These are phyloP conservation scores for Marronus borbonicus DNA, from an alignment of 2,888 invertebrate genomes.

Conservation along the genomic window DNA sequence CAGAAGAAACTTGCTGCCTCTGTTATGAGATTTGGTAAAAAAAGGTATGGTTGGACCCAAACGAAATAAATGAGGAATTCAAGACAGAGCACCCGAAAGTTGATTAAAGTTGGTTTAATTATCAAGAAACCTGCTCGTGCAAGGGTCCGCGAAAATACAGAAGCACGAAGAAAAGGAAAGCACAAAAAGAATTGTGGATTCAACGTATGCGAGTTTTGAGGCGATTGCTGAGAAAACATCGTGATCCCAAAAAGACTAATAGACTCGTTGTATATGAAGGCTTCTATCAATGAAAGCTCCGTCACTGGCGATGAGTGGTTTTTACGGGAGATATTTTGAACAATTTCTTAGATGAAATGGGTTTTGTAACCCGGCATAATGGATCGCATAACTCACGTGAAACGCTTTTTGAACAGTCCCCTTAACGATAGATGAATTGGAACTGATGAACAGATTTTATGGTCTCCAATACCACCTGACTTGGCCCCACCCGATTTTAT, in stretches of 20 bases:
- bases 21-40: conserved; percentile 99
- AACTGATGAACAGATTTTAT: too few relatives aligned
- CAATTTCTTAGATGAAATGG: too few relatives aligned
- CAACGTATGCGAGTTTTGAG: conserved; percentile 97
- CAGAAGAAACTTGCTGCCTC: conserved; percentile 99
- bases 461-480: too few relatives aligned
- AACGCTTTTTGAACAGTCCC: too few relatives aligned
- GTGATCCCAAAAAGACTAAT: conserved; percentile 99
- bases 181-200: conserved; percentile 85
- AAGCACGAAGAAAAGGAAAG: conserved; percentile 98
- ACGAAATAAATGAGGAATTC: conserved; percentile 96
- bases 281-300: conserved; percentile 64
- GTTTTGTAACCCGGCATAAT: too few relatives aligned
- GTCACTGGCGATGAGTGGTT: too few relatives aligned
- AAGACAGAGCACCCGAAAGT: conserved; percentile 99
- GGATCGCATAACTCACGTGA: too few relatives aligned
- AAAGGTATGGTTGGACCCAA: conserved; percentile 99
- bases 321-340: too few relatives aligned
- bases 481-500: too few relatives aligned
- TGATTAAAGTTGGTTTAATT: conserved; percentile 99
- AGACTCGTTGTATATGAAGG: conserved; percentile 97
- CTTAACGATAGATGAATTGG: too few relatives aligned
- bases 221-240: conserved; percentile 94
- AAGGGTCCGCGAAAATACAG: conserved; percentile 97
- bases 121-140: conserved; percentile 99